These are phyloP conservation scores for Sitophilus oryzae DNA, from an alignment of 1,140 invertebrate genomes.

Conservation along the genomic window DNA sequence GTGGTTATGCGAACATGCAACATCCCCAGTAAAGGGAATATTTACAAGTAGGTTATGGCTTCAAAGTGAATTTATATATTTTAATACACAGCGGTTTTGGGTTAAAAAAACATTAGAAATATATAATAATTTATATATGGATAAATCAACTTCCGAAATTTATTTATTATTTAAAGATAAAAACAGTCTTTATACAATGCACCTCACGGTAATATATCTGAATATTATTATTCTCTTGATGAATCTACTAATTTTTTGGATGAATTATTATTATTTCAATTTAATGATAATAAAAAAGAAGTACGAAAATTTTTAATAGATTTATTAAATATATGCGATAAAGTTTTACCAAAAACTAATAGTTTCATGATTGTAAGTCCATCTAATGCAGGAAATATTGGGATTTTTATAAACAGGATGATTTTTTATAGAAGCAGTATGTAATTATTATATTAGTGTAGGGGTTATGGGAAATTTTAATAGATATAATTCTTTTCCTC, in stretches of 20 bases:
- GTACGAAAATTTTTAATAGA: constrained; percentile 1
- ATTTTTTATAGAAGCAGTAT: neutral
- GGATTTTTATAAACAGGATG: no score
- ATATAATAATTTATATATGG: neutral
- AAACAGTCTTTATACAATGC: neutral
- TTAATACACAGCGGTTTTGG: neutral
- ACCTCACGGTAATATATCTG: neutral
- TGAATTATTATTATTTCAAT: constrained; percentile 5
- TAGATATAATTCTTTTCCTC: neutral
- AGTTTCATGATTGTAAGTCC: neutral
- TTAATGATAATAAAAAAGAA: neutral
- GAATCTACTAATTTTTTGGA: neutral
- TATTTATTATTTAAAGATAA: neutral
- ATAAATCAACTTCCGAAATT: neutral
- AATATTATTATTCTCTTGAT: neutral
- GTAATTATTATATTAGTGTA: neutral
- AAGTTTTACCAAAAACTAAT: neutral
- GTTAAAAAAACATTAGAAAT: neutral
- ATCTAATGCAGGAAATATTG: neutral
- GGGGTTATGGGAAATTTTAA: constrained; percentile 6
- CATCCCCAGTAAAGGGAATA: neutral
- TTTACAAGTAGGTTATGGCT: neutral
- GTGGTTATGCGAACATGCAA: constrained; percentile 1
- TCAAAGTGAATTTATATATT: neutral
- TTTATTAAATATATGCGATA: constrained; percentile 3